A percentile compares a stretch with the other conserved stretches of the same genome.
Conservation (phyloP, 1,140 invertebrate species). For the Acromyrmex charruanus region DNA sequence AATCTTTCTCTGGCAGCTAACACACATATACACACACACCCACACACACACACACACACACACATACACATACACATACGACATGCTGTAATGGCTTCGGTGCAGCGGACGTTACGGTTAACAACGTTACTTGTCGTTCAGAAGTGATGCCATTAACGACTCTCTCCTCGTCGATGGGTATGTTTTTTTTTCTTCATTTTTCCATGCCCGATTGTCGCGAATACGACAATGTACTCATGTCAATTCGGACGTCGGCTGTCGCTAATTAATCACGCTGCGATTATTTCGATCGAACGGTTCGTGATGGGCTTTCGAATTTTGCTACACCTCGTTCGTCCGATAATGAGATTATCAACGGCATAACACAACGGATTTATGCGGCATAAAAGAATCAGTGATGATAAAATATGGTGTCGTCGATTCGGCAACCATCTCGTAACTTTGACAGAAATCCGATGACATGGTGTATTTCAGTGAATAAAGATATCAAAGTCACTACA, state of each 20-base stretch:
- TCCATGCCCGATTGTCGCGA: not conserved
- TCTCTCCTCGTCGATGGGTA: not conserved
- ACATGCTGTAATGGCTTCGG: constrained; percentile 33
- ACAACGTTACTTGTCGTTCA: constrained; percentile 51
- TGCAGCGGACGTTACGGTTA: constrained; percentile 43
- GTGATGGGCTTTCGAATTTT: constrained; percentile 50
- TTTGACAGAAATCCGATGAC: constrained; percentile 45
- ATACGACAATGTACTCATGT: constrained; percentile 39
- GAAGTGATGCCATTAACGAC: constrained; percentile 53
- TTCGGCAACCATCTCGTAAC: constrained; percentile 30
- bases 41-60: not conserved
- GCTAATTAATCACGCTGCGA: constrained; percentile 53
- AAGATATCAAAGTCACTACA: constrained; percentile 36
- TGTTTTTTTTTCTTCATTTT: constrained; percentile 18
- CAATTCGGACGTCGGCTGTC: constrained; percentile 39
- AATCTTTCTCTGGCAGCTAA: constrained; percentile 46
- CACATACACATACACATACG: not conserved
- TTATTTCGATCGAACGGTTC: constrained; percentile 45
- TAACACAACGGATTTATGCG: constrained; percentile 34
- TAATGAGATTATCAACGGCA: constrained; percentile 55
- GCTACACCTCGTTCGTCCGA: constrained; percentile 37
- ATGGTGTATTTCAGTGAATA: constrained; percentile 30
- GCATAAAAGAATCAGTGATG: constrained; percentile 49
- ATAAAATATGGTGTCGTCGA: constrained; percentile 52
- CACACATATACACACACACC: not conserved